Conservation (phyloP, 2,113 vertebrate genomes). For the Limnothrissa miodon region DNA sequence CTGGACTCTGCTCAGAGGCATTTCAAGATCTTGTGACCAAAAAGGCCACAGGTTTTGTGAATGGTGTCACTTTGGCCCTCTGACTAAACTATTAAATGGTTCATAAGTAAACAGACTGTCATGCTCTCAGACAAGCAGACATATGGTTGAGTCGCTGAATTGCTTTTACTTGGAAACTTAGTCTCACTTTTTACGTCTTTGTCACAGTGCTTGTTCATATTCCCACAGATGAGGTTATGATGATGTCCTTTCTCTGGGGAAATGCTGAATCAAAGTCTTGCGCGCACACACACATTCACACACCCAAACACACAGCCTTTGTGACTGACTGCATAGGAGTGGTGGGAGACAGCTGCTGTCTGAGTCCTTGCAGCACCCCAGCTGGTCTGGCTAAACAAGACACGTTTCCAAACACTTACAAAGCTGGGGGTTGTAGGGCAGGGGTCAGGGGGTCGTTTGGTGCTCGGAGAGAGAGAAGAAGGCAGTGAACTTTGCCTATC, state of each 20-base stretch:
- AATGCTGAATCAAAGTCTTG: conserved; percentile 12
- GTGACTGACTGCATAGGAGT: conserved; percentile 7
- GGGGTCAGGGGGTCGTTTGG: conserved; percentile 26
- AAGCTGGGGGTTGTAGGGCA: conserved; percentile 16
- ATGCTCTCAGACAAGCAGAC: neutral
- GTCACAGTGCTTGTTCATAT: conserved; percentile 25
- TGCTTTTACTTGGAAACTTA: neutral
- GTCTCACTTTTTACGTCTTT: conserved; percentile 1
- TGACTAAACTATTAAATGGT: neutral
- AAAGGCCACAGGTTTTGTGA: neutral
- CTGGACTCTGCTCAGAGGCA: conserved; percentile 2
- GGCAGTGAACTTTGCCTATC: neutral
- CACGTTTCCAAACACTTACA: conserved; percentile 16
- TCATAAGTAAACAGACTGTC: neutral
- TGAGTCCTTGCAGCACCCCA: neutral
- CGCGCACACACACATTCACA: conserved; percentile 19
- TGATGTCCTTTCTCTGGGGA: conserved; percentile 44
- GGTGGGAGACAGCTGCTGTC: neutral
- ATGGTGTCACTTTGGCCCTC: neutral
- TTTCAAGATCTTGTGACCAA: neutral
- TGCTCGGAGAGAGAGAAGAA: conserved; percentile 19
- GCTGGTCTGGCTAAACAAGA: conserved; percentile 46
- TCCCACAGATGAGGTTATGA: conserved; percentile 48
- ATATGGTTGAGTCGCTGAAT: neutral
- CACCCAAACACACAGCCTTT: conserved; percentile 17